Percentiles rank a stretch among this genome's conserved stretches.
Conservation (phyloP, 2,888 invertebrate species). For the Vandiemenella viatica region DNA sequence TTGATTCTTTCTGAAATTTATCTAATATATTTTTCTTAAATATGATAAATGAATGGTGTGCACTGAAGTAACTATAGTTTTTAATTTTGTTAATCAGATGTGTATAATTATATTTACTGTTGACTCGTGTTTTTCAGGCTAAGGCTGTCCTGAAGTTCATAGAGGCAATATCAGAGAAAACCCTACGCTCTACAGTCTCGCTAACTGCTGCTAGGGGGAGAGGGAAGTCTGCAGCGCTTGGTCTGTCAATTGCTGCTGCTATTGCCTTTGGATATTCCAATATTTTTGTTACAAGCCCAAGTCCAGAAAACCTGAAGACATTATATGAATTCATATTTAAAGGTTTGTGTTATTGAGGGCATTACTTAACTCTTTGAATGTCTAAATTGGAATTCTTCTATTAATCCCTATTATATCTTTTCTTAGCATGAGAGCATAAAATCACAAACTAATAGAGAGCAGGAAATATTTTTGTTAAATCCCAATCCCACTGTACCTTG, state of each 20-base stretch:
- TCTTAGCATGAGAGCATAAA: too few relatives aligned
- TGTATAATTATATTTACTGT: conserved; percentile 5
- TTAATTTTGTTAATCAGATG: conserved; percentile 1
- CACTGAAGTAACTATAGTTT: neutral
- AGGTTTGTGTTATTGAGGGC: conserved; percentile 41
- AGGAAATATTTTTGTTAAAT: too few relatives aligned
- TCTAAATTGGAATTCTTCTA: too few relatives aligned
- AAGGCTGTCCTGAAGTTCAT: conserved; percentile 84
- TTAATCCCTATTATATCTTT: too few relatives aligned
- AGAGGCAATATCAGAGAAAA: conserved; percentile 88
- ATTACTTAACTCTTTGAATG: too few relatives aligned
- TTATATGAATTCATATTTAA: conserved; percentile 94
- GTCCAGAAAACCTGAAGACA: conserved; percentile 94
- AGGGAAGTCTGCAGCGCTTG: conserved; percentile 95
- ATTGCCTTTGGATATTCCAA: conserved; percentile 77
- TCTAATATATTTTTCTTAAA: too few relatives aligned
- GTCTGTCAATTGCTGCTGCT: conserved; percentile 77
- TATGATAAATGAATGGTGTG: too few relatives aligned
- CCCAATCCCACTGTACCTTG: too few relatives aligned
- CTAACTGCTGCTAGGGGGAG: conserved; percentile 92
- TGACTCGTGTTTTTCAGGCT: too few relatives aligned
- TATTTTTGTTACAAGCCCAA: conserved; percentile 93
- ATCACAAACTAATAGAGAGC: too few relatives aligned
- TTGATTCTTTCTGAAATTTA: too few relatives aligned
- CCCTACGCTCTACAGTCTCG: conserved; percentile 73